Base-by-base conservation (phyloP, 2,113 vertebrate species). In the Kryptolebias marmoratus region DNA sequence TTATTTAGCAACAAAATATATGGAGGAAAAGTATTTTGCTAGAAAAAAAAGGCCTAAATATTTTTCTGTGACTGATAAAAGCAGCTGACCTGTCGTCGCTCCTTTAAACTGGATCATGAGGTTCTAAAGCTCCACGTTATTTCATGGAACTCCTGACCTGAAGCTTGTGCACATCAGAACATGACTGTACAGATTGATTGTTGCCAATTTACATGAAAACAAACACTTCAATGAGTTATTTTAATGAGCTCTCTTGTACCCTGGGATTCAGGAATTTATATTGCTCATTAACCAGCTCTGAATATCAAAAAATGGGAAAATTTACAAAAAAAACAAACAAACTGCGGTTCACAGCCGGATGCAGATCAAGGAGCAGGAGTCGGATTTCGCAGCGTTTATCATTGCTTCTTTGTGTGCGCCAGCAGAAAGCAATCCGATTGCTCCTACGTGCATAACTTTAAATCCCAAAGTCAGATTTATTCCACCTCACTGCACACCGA, bases 201-300 rank as follows among this genome's bases (percentile, higher is more conserved):
- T 48, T 79, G 28, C 62, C 58, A 31, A 66, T 79, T 75, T 64
- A 79, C 73, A 85, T 45, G 55, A 54, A 63, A 80, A 62, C 44
- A 71, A 77, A 75, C 58, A 65, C 31, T 70, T 44, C 32, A 67
- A 81, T 75, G 1, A 57, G 69, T 62, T 18, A 55, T 79, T 78
- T 73, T 77, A 82, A 88, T 75, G 65, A 88, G 71, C 55, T 22
- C 48, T 69, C 48, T 68, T 67, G 77, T 62, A 56, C 65, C 0
- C 65, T 16, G 47, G 47, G 39, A 36, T 72, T 62, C 62, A 59
- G 52, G 61, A 65, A 68, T 84, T 65, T 61, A 71, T 66, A 50
- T 42, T 39, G 42, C 73, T 83, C 75, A 60, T 86, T 85, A 79
- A 77, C 66, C 50, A 65, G 28, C 65, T 54, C 16, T 39, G 60